These are phyloP conservation scores for Dipodomys merriami DNA, from an alignment of 2,113 vertebrate genomes.

Conservation along the genomic window DNA sequence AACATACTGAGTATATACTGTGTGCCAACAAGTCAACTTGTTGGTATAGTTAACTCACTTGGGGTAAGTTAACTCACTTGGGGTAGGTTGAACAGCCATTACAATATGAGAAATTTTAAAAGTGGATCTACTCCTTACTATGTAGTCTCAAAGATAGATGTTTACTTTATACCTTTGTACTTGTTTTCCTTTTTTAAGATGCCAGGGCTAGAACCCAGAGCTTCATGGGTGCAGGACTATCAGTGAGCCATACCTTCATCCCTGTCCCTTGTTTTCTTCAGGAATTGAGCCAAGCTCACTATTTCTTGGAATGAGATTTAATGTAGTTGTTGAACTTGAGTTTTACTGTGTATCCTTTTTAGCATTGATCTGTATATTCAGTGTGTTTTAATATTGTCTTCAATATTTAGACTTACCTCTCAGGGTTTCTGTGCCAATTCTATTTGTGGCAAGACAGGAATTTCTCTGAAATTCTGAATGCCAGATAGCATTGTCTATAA, in stretches of 20 bases:
- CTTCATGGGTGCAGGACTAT: not conserved
- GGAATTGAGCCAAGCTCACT: not conserved
- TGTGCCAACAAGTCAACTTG: not conserved
- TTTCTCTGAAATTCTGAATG: conserved; percentile 56
- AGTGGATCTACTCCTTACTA: not conserved
- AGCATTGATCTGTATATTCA: not conserved
- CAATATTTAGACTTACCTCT: not conserved
- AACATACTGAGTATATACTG: not conserved
- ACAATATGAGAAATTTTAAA: not conserved
- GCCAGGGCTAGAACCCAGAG: not conserved
- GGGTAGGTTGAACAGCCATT: not conserved
- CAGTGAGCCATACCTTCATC: not conserved
- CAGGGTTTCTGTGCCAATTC: not conserved
- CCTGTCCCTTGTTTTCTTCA: not conserved
- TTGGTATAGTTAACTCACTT: not conserved
- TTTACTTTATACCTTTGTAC: not conserved
- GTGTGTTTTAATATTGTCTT: conserved; percentile 48
- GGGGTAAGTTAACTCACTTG: not conserved
- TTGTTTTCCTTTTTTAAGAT: not conserved
- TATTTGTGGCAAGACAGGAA: conserved; percentile 41
- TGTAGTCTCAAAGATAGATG: not conserved
- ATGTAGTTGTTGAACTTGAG: conserved; percentile 31
- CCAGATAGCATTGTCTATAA: not conserved
- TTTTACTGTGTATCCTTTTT: conserved; percentile 35
- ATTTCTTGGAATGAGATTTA: conserved; percentile 35